Percentiles rank a stretch among this genome's conserved stretches.
These are phyloP conservation scores for Hippasteria phrygiana DNA, from an alignment of 53 echinoderm and acorn worm genomes.

Conservation along the genomic window DNA sequence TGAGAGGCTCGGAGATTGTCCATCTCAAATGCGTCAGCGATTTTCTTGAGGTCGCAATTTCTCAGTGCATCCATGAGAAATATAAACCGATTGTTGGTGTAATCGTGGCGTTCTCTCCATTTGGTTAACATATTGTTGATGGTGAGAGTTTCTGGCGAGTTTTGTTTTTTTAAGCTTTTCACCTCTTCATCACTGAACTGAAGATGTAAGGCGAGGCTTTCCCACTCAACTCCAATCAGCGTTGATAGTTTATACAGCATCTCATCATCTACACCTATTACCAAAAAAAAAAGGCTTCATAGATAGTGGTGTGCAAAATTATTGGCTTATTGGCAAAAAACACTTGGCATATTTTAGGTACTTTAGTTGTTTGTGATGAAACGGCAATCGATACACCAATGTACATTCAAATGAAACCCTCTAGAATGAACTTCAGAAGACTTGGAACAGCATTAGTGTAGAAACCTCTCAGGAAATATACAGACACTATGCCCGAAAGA, in stretches of 20 bases:
- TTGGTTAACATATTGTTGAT: slow-evolving; percentile 41
- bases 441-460: too few relatives aligned
- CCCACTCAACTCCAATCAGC: slow-evolving; percentile 37
- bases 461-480: too few relatives aligned
- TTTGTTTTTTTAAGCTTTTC: background rate
- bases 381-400: too few relatives aligned
- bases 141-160: background rate
- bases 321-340: too few relatives aligned
- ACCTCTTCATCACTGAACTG: slow-evolving; percentile 22
- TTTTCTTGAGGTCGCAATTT: background rate
- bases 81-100: slow-evolving; percentile 1
- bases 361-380: too few relatives aligned
- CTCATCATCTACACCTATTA: slow-evolving; percentile 49
- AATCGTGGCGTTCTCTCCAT: slow-evolving; percentile 66
- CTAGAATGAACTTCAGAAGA: too few relatives aligned
- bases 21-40: background rate
- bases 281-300: background rate
- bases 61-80: slow-evolving; percentile 15
- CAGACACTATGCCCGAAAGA: too few relatives aligned
- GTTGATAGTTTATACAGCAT: slow-evolving; percentile 36
- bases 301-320: too few relatives aligned
- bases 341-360: too few relatives aligned
- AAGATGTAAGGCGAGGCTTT: background rate
- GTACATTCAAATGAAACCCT: too few relatives aligned
- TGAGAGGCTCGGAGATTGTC: background rate